Base-by-base conservation (phyloP, 2,113 vertebrate genomes). In the Oreocharis arfaki region DNA sequence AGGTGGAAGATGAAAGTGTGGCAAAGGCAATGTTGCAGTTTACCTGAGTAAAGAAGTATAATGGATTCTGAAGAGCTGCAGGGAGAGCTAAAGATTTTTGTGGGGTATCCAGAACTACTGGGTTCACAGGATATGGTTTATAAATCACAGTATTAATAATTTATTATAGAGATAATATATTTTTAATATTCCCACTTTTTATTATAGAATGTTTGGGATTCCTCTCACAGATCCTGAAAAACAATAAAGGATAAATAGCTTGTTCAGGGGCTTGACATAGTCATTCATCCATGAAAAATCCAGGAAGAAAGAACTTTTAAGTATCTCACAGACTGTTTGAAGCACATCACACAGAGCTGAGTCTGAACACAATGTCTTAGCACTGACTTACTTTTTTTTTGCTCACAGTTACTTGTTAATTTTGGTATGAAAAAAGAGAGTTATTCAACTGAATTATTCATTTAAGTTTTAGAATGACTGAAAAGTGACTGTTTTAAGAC, bases 381-480 rank as follows among this genome's bases (percentile, higher is more conserved):
- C 55, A 35, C 70, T 47, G 39, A 35, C 49, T 68, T 1, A 3
- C 53, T 95, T 41, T 69, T 71, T 81, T 89, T 70, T 55, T 22
- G 3, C 41, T 95, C 5, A 0, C 49, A 91, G 41, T 64, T 61
- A n/a, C 56, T 82, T 64, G 52, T 64, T 85, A 84, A 69, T 94
- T 89, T 92, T 84, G 20, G 56, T 89, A 52, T 41, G 69, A 60
- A 90, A 41, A 78, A 13, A 75, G 3, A 41, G 27, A 84, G 37
- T 74, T 92, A 65, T 59, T 92, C 63, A 94, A 81, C 59, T 57
- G 63, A 92, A 73, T 77, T 79, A 64, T 47, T 86, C n/a, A 82
- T 70, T 80, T 83, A 85, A 86, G 56, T 85, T 84, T 47, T 67
- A 63, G 46, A 80, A 73, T 68, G 32, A 49, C 53, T 80, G 79